phyloP scores from a whole-genome alignment of 2,888 invertebrate genomes.

The Epistrophella euchroma region DNA sequence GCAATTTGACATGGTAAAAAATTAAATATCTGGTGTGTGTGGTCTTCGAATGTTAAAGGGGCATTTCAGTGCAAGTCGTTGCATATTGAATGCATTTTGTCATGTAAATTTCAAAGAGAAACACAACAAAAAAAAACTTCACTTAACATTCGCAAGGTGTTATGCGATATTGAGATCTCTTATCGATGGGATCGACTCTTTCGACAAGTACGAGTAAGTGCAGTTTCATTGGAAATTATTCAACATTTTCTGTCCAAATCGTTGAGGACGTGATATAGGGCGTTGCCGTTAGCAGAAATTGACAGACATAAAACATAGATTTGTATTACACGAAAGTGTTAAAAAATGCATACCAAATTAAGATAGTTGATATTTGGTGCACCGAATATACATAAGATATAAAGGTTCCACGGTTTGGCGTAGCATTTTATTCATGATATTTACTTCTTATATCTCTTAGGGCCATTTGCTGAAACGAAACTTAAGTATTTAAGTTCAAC shows the following conservation, averaged over 20 bases:
- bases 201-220: conserved; percentile 40
- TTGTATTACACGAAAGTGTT: too few species aligned
- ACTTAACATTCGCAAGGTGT: conserved; percentile 62
- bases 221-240: conserved; percentile 14
- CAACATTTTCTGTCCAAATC: conserved; percentile 17
- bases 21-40: conserved; percentile 51
- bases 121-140: background rate
- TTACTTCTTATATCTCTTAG: too few species aligned
- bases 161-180: conserved; percentile 52
- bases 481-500: too few species aligned
- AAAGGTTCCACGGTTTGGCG: too few species aligned
- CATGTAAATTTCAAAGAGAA: conserved; percentile 46
- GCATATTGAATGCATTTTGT: conserved; percentile 53
- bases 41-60: conserved; percentile 40
- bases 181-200: conserved; percentile 43
- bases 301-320: too few species aligned
- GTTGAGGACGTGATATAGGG: conserved; percentile 48
- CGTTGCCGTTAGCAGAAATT: too few species aligned
- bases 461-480: too few species aligned
- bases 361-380: too few species aligned
- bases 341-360: too few species aligned
- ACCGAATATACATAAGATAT: too few species aligned
- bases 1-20: conserved; percentile 49
- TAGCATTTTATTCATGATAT: too few species aligned
- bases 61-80: background rate